phyloP scores from a whole-genome alignment of 2,888 invertebrate species.

The Neoascia interrupta region DNA sequence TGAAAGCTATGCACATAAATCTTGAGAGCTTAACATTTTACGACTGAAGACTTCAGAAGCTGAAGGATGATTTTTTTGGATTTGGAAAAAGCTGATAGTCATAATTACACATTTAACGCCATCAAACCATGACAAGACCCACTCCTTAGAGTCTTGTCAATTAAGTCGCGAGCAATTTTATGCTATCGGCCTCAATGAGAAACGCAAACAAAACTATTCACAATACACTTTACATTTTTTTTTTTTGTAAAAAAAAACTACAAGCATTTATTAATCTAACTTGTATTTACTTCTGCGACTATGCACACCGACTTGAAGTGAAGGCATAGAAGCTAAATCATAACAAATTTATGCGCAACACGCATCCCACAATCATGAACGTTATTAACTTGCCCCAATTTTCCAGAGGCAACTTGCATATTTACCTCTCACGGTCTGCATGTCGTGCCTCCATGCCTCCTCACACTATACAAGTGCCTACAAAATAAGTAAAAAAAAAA shows the following conservation, averaged over 20 bases:
- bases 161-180: constrained; percentile 26
- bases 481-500: too few relatives aligned
- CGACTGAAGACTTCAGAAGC: too few relatives aligned
- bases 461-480: neutral
- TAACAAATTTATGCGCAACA: constrained; percentile 55
- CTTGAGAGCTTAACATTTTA: too few relatives aligned
- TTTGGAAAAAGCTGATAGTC: neutral
- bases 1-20: constrained; percentile 6
- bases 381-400: constrained; percentile 47
- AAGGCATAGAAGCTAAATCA: constrained; percentile 32
- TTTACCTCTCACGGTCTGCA: constrained; percentile 40
- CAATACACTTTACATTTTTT: too few relatives aligned
- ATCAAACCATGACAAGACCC: neutral
- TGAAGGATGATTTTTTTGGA: neutral
- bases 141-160: constrained; percentile 31
- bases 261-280: too few relatives aligned
- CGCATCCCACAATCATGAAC: constrained; percentile 43
- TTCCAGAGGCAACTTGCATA: constrained; percentile 27
- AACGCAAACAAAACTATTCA: too few relatives aligned
- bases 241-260: too few relatives aligned
- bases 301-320: too few relatives aligned
- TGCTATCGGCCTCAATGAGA: neutral
- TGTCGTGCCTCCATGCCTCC: neutral
- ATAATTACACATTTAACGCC: neutral
- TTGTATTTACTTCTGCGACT: too few relatives aligned